phyloP scores from a whole-genome alignment of 2,113 vertebrate genomes.

The Nycticryphes semicollaris region DNA sequence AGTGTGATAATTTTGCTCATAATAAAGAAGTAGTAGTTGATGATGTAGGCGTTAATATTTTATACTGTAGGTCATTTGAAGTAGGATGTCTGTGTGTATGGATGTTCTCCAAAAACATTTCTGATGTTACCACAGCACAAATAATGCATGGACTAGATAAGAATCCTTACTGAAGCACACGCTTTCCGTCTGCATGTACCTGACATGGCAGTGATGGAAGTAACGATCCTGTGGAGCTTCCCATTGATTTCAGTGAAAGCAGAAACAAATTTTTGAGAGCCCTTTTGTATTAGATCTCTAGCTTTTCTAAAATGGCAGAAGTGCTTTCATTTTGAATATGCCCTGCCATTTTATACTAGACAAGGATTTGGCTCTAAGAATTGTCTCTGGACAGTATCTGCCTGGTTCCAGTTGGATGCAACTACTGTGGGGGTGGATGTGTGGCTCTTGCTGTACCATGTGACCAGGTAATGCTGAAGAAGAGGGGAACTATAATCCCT shows the following conservation, averaged over 20 bases:
- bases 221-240: neutral
- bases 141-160: neutral
- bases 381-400: neutral
- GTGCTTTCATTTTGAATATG: neutral
- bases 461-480: neutral
- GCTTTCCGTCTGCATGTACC: neutral
- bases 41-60: slow-evolving; percentile 18
- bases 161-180: neutral
- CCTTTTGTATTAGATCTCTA: neutral
- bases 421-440: neutral
- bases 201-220: neutral
- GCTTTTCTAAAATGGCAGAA: neutral
- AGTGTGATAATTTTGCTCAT: neutral
- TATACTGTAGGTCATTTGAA: neutral
- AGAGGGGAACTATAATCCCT: slow-evolving; percentile 1
- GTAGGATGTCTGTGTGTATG: neutral
- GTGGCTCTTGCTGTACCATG: neutral
- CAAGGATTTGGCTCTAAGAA: neutral
- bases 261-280: neutral
- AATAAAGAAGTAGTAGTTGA: neutral
- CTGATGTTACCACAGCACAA: neutral
- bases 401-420: neutral
- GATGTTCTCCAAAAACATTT: neutral
- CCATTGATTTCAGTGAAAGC: neutral
- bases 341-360: neutral